These are phyloP conservation scores for Podiceps cristatus DNA, from an alignment of 2,113 vertebrate genomes.

Conservation along the genomic window DNA sequence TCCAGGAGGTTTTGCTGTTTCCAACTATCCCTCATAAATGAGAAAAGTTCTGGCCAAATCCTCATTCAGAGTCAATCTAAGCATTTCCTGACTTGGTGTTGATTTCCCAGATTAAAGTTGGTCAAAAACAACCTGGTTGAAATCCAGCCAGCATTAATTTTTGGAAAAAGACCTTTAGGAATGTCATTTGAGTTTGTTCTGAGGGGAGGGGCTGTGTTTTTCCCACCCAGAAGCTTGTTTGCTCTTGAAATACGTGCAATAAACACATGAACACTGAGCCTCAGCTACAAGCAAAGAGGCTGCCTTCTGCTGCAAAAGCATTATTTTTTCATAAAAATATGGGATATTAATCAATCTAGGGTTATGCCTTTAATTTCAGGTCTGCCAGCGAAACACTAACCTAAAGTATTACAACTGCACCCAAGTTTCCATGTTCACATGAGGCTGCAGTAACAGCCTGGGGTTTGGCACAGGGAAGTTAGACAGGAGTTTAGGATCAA, in stretches of 20 bases:
- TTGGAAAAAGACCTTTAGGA: slow-evolving; percentile 34
- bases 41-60: background rate
- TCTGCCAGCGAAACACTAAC: background rate
- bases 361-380: background rate
- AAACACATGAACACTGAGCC: background rate
- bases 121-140: slow-evolving; percentile 41
- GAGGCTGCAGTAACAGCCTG: background rate
- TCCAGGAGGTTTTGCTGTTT: background rate
- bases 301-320: background rate
- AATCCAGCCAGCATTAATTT: slow-evolving; percentile 42
- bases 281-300: background rate
- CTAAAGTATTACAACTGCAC: background rate
- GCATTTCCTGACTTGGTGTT: slow-evolving; percentile 66
- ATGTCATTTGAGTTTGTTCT: slow-evolving; percentile 14
- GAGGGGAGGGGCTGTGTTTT: background rate
- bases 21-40: background rate
- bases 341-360: background rate
- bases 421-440: background rate
- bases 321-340: background rate
- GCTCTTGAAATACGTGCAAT: background rate
- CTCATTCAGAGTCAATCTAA: slow-evolving; percentile 38
- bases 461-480: background rate
- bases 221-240: slow-evolving; percentile 39
- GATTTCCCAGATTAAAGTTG: slow-evolving; percentile 66
- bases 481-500: background rate